A percentile compares a stretch with the other conserved stretches of the same genome.
These are phyloP conservation scores for Anniella stebbinsi DNA, from an alignment of 2,797 vertebrate genomes.

Conservation along the genomic window DNA sequence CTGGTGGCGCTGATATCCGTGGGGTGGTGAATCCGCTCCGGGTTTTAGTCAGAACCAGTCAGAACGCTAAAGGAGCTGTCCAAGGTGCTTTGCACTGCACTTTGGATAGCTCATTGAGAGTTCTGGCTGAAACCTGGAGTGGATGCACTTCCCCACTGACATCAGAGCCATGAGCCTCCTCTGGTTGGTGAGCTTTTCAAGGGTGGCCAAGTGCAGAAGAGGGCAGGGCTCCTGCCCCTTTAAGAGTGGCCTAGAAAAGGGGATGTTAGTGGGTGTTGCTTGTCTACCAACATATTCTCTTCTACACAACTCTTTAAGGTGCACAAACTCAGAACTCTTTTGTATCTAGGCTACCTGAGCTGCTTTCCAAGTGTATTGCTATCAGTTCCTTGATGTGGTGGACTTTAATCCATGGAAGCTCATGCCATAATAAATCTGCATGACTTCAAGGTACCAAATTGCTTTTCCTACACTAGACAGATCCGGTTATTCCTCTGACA, in stretches of 20 bases:
- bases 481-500: neutral
- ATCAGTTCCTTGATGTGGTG: neutral
- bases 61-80: no score
- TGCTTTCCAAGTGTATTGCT: neutral
- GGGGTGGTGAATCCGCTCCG: no score
- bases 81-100: no score
- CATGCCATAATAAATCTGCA: neutral
- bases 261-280: neutral
- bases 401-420: neutral
- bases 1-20: no score
- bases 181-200: neutral
- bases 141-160: no score
- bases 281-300: no score
- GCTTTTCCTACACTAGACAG: neutral
- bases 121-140: no score
- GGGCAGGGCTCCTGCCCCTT: neutral
- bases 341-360: neutral
- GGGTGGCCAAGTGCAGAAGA: neutral
- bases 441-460: neutral
- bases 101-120: no score
- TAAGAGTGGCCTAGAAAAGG: neutral
- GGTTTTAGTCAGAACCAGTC: no score
- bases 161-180: no score
- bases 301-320: no score
- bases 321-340: neutral